phyloP scores from a whole-genome alignment of 2,888 invertebrate species.

The Theodoxus fluviatilis region DNA sequence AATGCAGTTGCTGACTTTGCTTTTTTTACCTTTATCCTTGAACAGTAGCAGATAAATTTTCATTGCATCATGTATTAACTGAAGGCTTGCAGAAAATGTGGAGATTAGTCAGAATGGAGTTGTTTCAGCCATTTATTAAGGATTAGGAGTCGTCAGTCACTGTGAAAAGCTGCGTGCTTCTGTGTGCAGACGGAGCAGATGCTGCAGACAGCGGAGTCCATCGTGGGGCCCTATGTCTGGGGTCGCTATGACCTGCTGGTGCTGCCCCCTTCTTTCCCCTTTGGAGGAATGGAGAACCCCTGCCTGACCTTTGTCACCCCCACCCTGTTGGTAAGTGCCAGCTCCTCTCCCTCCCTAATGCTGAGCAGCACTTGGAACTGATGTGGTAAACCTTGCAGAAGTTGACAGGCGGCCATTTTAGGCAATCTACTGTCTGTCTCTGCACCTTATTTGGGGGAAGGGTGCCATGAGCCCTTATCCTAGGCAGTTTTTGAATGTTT shows the following conservation, averaged over 20 bases:
- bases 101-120: no score
- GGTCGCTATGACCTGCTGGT: constrained; percentile 85
- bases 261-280: constrained; percentile 91
- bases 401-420: background rate
- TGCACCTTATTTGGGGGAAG: background rate
- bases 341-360: no score
- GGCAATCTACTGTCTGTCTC: background rate
- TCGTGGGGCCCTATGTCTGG: constrained; percentile 92
- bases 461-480: background rate
- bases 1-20: no score
- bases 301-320: constrained; percentile 95
- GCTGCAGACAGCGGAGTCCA: constrained; percentile 79
- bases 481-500: background rate
- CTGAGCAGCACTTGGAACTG: background rate
- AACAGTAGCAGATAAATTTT: no score
- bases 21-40: no score
- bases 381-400: background rate
- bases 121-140: no score
- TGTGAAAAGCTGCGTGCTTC: no score
- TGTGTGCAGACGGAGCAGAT: constrained; percentile 77
- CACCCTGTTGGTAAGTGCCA: constrained; percentile 77
- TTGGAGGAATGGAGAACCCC: constrained; percentile 97
- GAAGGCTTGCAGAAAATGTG: no score
- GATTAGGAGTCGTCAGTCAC: no score
- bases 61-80: no score